These are phyloP conservation scores for Coenonympha arcania DNA, from an alignment of 2,888 invertebrate species.

Conservation along the genomic window DNA sequence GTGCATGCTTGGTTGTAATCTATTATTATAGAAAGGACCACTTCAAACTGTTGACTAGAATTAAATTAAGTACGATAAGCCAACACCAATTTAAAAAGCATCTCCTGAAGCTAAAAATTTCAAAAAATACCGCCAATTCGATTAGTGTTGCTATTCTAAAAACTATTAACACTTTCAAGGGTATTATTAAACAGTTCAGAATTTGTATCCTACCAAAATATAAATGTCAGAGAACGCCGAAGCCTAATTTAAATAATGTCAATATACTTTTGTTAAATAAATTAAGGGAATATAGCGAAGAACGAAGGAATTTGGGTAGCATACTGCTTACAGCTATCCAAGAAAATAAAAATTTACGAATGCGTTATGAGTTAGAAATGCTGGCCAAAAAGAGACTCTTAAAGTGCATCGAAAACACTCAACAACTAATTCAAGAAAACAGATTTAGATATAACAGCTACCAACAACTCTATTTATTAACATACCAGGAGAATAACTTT, in stretches of 20 bases:
- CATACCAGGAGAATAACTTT: constrained; percentile 57
- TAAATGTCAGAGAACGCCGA: background rate
- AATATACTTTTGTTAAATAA: constrained; percentile 45
- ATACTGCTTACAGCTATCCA: constrained; percentile 48
- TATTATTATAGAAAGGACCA: constrained; percentile 44
- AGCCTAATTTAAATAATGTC: constrained; percentile 20
- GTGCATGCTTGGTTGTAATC: constrained; percentile 43
- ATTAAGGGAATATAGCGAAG: constrained; percentile 46
- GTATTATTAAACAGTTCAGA: background rate
- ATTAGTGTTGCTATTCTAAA: constrained; percentile 30
- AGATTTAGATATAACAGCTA: constrained; percentile 48
- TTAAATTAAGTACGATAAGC: constrained; percentile 27
- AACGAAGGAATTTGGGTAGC: constrained; percentile 46
- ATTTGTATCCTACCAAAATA: background rate
- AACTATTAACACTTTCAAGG: background rate
- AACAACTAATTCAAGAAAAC: constrained; percentile 51
- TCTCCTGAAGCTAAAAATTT: constrained; percentile 15
- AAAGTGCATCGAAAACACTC: constrained; percentile 44
- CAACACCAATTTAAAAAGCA: background rate
- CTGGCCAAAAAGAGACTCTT: constrained; percentile 50
- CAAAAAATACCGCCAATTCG: constrained; percentile 33
- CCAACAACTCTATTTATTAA: constrained; percentile 53
- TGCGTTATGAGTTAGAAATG: constrained; percentile 47
- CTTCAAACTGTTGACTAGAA: constrained; percentile 35
- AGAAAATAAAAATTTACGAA: constrained; percentile 55